Conservation (phyloP, 2,888 invertebrate genomes). For the Cephus nigrinus region DNA sequence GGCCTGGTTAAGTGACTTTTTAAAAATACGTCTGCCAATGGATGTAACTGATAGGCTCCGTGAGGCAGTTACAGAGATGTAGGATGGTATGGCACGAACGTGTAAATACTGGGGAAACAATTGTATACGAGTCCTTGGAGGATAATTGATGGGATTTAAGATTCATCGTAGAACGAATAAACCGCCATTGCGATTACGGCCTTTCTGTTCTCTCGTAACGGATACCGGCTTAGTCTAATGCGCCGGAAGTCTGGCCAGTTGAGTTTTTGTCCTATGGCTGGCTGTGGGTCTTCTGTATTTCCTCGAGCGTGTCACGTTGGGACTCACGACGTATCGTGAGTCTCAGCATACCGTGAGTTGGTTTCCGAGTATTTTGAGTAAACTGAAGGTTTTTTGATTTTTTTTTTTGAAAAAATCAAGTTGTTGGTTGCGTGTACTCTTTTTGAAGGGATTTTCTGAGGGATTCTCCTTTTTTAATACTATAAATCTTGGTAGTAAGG, state of each 20-base stretch:
- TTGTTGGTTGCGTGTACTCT: background rate
- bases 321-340: background rate
- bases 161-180: background rate
- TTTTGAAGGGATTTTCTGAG: background rate
- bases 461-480: background rate
- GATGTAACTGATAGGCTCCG: background rate
- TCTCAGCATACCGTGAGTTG: background rate
- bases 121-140: background rate
- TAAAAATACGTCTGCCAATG: background rate
- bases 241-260: conserved; percentile 5
- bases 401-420: background rate
- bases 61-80: background rate
- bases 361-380: background rate
- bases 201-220: background rate
- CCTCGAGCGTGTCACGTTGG: conserved; percentile 1
- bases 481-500: background rate
- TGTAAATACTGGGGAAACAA: background rate
- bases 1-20: background rate
- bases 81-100: no score
- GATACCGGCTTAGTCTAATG: background rate
- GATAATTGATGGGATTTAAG: background rate
- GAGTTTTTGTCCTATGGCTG: background rate
- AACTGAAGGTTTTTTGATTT: background rate
- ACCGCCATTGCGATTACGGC: background rate
- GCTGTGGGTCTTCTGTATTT: background rate